phyloP scores from a whole-genome alignment of 2,113 vertebrate species.

The Myanophis thanlyinensis region DNA sequence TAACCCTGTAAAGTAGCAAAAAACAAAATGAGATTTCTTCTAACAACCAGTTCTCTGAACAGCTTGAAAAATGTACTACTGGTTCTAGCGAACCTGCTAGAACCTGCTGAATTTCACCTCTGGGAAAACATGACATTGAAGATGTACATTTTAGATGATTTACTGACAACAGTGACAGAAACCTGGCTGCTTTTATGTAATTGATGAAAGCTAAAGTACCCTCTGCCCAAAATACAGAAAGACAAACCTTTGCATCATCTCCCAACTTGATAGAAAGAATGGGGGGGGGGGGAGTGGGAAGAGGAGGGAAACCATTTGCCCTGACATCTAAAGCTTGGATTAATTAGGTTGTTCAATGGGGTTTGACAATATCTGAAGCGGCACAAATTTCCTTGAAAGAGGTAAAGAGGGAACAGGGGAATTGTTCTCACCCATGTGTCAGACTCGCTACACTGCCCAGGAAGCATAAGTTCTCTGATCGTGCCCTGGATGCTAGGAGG shows the following conservation, averaged over 20 bases:
- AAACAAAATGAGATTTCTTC: too few species aligned
- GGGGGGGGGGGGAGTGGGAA: neutral
- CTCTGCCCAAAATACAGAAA: neutral
- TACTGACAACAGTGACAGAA: neutral
- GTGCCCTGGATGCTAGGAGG: neutral
- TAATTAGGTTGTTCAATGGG: constrained; percentile 23
- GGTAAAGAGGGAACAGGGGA: neutral
- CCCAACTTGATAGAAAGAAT: neutral
- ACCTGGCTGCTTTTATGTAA: neutral
- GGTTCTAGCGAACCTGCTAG: too few species aligned
- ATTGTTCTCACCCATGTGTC: neutral
- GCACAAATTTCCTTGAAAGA: neutral
- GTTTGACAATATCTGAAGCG: constrained; percentile 29
- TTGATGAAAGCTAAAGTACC: neutral
- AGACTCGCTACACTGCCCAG: neutral
- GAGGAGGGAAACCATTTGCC: neutral
- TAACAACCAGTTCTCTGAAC: too few species aligned
- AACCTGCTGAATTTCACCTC: too few species aligned
- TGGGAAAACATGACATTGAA: neutral
- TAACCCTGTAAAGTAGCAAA: too few species aligned
- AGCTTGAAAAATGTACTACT: too few species aligned
- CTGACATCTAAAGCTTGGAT: constrained; percentile 3
- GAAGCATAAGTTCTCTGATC: neutral
- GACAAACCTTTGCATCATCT: neutral
- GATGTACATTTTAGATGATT: neutral